Base-by-base conservation (phyloP, 2,797 vertebrate genomes). In the Mus spretus region DNA sequence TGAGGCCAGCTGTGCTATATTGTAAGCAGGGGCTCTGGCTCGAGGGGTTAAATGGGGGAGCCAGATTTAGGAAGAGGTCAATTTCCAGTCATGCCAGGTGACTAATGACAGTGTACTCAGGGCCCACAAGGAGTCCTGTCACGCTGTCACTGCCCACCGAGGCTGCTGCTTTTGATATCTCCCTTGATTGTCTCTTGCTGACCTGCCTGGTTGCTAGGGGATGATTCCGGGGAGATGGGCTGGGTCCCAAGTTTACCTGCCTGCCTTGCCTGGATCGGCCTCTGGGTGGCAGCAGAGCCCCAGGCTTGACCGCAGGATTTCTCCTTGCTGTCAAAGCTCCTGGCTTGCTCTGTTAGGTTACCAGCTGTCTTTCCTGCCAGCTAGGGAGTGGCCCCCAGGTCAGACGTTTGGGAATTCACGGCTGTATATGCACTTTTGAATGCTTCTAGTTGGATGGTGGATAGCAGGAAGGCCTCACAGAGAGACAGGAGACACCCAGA, bases 221-320 rank as follows among this genome's bases (percentile, higher is more conserved):
- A 2, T 13, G 40, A 63, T 4, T 95, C 53, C 31, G 5, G 57
- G 34, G n/a, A 72, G 24, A 9, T 10, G n/a, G 26, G 22, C 12
- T 50, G 34, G 26, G 22, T 22, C 31, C 17, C 31, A 0, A 14
- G 92, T 6, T 93, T 78, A 40, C 34, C 57, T 61, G 78, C 55
- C 50, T 67, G 95, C 15, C 17, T 61, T 93, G 11, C 77, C 92
- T 28, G 12, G 2, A 6, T n/a, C 4, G 92, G 89, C 94, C 97
- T 90, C 96, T 95, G 83, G 92, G 97, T 92, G 97, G 91, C 95
- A 97, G 96, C 89, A 97, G 97, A 97, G 77, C n/a, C 22, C 50
- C 59, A 79, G 82, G 70, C n/a, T 94, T 93, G 85, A 28, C 34
- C 15, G n/a, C 10, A 9, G 47, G 31, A 20, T n/a, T 2, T 13